These are phyloP conservation scores for Cochlearius cochlearius DNA, from an alignment of 2,113 vertebrate genomes.

Conservation along the genomic window DNA sequence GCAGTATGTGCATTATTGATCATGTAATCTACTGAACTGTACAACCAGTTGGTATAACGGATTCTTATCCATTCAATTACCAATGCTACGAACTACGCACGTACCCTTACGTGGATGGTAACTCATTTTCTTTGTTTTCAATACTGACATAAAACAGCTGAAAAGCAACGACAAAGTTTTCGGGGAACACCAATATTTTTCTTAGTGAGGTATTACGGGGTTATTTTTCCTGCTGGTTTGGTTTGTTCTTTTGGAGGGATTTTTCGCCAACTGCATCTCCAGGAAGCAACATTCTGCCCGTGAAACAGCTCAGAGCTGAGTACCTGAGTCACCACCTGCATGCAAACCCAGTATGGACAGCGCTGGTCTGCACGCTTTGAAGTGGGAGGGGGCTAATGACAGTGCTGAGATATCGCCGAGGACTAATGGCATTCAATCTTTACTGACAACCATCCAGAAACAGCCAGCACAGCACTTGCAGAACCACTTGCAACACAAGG, in stretches of 20 bases:
- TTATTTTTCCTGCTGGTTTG: background rate
- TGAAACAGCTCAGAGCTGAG: background rate
- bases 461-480: background rate
- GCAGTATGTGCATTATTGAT: constrained; percentile 40
- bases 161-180: background rate
- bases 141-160: background rate
- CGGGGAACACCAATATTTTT: background rate
- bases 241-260: background rate
- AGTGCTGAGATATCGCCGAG: background rate
- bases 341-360: background rate
- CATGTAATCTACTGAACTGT: background rate
- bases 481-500: background rate
- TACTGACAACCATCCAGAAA: background rate
- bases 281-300: background rate
- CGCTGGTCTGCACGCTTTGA: background rate
- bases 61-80: background rate
- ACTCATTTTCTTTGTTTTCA: background rate
- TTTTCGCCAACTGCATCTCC: background rate
- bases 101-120: background rate
- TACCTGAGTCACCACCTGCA: background rate
- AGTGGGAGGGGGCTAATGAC: background rate
- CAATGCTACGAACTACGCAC: background rate
- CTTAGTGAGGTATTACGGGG: rapidly evolving
- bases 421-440: background rate
- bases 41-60: background rate